Percentiles rank a stretch among this genome's conserved stretches.
These are phyloP conservation scores for Poecile atricapillus DNA, from an alignment of 2,113 vertebrate genomes.

Conservation along the genomic window DNA sequence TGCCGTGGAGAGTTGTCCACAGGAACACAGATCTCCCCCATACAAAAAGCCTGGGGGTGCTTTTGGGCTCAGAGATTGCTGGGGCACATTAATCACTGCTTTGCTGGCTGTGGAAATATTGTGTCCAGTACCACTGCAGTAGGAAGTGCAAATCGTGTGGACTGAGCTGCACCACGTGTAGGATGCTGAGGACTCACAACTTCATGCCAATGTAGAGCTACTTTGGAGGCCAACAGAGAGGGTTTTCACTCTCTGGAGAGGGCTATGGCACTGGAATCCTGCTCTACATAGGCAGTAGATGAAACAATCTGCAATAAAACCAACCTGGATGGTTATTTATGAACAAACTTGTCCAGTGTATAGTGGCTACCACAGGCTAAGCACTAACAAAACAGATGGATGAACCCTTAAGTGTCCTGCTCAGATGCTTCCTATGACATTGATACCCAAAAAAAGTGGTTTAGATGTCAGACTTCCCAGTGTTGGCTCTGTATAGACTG, in stretches of 20 bases:
- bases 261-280: neutral
- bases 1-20: rapidly evolving
- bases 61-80: neutral
- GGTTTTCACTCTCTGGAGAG: neutral
- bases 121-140: rapidly evolving
- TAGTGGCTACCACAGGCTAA: neutral
- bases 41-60: neutral
- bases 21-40: neutral
- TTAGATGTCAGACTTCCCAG: neutral
- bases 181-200: neutral
- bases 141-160: rapidly evolving
- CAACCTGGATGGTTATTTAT: neutral
- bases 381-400: rapidly evolving
- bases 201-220: neutral
- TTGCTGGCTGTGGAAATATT: neutral
- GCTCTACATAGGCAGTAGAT: neutral
- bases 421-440: neutral
- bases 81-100: neutral
- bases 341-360: neutral
- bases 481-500: neutral
- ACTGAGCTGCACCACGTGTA: neutral
- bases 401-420: neutral
- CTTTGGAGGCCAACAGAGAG: neutral
- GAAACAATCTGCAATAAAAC: neutral
- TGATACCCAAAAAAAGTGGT: neutral